Conservation (phyloP, 2,113 vertebrate species). For the Oreotrochilus melanogaster region DNA sequence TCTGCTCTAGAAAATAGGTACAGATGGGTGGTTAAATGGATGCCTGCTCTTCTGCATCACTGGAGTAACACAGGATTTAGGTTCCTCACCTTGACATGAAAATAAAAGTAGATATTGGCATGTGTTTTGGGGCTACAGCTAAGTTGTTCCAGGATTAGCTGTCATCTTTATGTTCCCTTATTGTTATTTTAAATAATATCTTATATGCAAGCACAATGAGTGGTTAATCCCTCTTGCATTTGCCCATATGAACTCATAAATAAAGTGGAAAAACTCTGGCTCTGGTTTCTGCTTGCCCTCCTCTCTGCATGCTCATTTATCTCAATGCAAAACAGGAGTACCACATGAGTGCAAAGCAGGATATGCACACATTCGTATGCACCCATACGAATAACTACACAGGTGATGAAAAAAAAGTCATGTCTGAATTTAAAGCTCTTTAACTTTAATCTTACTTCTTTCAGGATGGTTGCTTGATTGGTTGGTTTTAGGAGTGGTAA, state of each 20-base stretch:
- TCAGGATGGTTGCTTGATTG: neutral
- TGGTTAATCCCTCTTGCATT: neutral
- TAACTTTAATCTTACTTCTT: neutral
- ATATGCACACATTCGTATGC: neutral
- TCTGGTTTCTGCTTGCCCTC: neutral
- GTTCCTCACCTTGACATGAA: neutral
- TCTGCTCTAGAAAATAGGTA: neutral
- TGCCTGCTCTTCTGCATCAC: neutral
- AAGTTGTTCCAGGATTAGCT: neutral
- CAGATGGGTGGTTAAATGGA: neutral
- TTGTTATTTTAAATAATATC: neutral
- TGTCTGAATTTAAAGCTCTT: neutral
- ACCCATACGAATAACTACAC: neutral
- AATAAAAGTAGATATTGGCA: neutral
- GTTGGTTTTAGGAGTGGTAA: neutral
- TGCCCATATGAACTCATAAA: neutral
- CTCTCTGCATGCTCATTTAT: neutral
- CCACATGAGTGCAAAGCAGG: neutral
- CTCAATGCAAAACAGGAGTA: neutral
- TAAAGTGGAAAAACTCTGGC: neutral
- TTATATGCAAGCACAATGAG: neutral
- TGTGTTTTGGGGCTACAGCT: neutral
- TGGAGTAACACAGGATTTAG: neutral
- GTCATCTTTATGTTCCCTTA: neutral
- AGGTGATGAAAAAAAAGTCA: neutral